Evolutionary conservation across 2,888 invertebrate species (phyloP), one percentile per base, ranked within the genome.

Genomic region (Nymphalis c-album): DNA sequence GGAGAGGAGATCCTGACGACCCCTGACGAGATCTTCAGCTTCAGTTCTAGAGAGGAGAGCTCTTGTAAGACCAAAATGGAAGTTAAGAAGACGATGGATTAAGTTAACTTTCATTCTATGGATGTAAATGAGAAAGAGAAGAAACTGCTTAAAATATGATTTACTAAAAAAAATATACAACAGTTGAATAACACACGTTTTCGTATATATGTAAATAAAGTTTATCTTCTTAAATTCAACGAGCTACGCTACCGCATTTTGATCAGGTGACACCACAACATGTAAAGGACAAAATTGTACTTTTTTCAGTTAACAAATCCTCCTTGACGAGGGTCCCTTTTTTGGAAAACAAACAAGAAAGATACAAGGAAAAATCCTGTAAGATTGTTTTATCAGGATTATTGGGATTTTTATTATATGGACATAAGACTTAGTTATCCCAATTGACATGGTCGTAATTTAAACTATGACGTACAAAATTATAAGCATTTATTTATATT

Each of bases 281-380:
- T 85, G 84, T 86, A 85, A 86, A 85, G 87, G 87, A 78, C 83
- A 84, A 85, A 89, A 90, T 88, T 88, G 87, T 88, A 84, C 84
- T 87, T 87, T 87, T 87, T 88, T 83, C 85, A 87, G 88, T 88
- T 88, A 87, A 87, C 85, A 91, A 91, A 91, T 90, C 90, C 89
- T 76, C 81, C 86, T 83, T 91, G 90, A 91, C 90, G 88, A 90
- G 90, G 90, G 90, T 90, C 77, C 78, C 83, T 88, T 87, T 86
- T 83, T 79, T 55, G 79, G 79, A 77, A 83, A 83, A 85, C 83
- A 83, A 83, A 90, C 84, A 87, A 85, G 86, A 84, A 85, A 85
- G 85, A 85, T 85, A 85, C 83, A 86, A 85, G 80, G 79, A 81
- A 82, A 87, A 88, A 89, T 86, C 85, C 87, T 83, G 82, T 82